Conservation (phyloP, 2,797 vertebrate species). For the Aotus griseimembra region DNA sequence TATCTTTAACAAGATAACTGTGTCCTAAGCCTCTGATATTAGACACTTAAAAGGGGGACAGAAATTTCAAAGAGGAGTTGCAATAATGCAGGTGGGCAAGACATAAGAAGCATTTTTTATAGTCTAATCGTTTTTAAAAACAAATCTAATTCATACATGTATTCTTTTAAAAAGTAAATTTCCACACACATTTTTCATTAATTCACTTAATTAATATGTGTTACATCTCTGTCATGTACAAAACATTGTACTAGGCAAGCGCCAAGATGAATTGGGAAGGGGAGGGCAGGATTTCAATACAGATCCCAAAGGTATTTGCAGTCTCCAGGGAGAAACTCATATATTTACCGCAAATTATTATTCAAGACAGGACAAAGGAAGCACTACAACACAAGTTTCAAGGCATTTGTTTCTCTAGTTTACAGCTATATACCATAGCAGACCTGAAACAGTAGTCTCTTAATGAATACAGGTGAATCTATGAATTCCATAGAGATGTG, state of each 20-base stretch:
- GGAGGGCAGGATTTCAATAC: neutral
- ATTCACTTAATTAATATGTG: neutral
- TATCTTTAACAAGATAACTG: slow-evolving; percentile 32
- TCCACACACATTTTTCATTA: neutral
- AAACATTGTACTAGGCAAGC: neutral
- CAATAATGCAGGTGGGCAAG: neutral
- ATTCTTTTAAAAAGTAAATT: neutral
- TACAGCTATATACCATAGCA: neutral
- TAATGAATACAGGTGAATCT: neutral
- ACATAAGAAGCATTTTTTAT: slow-evolving; percentile 50
- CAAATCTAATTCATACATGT: neutral
- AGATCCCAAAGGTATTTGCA: neutral
- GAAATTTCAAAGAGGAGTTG: neutral
- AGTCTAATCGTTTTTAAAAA: neutral
- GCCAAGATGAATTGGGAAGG: neutral
- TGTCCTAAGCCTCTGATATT: slow-evolving; percentile 14
- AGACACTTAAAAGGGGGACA: neutral
- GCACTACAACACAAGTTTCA: neutral
- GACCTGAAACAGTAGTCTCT: neutral
- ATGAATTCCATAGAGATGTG: neutral
- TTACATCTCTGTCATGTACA: neutral
- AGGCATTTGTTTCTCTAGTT: neutral
- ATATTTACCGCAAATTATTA: neutral
- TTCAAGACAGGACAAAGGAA: neutral
- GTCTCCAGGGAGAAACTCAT: neutral